phyloP scores from a whole-genome alignment of 2,797 vertebrate genomes.

The Tenualosa ilisha region DNA sequence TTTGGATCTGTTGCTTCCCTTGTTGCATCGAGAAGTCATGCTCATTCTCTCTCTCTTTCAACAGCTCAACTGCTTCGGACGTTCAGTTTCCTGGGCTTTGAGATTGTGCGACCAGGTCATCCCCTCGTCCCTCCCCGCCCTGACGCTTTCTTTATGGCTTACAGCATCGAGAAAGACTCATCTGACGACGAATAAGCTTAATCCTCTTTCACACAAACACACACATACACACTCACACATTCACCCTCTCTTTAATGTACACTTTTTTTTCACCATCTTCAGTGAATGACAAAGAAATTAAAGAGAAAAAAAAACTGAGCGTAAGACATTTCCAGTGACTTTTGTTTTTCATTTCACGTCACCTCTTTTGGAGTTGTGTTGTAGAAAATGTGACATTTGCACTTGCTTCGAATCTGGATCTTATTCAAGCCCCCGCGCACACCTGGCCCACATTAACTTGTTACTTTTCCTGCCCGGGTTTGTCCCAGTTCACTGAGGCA shows the following conservation, averaged over 20 bases:
- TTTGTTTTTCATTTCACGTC: slow-evolving; percentile 34
- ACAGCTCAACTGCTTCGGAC: slow-evolving; percentile 92
- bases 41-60: neutral
- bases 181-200: slow-evolving; percentile 85
- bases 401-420: slow-evolving; percentile 50
- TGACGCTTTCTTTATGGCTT: slow-evolving; percentile 99
- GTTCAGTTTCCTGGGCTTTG: slow-evolving; percentile 99
- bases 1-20: neutral
- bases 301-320: slow-evolving; percentile 57
- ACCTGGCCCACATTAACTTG: slow-evolving; percentile 4
- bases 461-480: neutral
- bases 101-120: slow-evolving; percentile 99
- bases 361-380: slow-evolving; percentile 58
- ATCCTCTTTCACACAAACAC: slow-evolving; percentile 37
- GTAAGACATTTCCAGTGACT: slow-evolving; percentile 58
- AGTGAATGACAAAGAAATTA: slow-evolving; percentile 43
- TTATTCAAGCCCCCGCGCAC: neutral
- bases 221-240: neutral
- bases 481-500: slow-evolving; percentile 6
- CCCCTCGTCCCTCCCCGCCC: slow-evolving; percentile 96
- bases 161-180: slow-evolving; percentile 94
- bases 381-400: slow-evolving; percentile 67
- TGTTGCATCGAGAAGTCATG: neutral
- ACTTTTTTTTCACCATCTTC: neutral
- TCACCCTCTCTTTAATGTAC: slow-evolving; percentile 35